Evolutionary conservation across 2,888 invertebrate species (phyloP).

Genomic region (Rhodophaea formosa): DNA sequence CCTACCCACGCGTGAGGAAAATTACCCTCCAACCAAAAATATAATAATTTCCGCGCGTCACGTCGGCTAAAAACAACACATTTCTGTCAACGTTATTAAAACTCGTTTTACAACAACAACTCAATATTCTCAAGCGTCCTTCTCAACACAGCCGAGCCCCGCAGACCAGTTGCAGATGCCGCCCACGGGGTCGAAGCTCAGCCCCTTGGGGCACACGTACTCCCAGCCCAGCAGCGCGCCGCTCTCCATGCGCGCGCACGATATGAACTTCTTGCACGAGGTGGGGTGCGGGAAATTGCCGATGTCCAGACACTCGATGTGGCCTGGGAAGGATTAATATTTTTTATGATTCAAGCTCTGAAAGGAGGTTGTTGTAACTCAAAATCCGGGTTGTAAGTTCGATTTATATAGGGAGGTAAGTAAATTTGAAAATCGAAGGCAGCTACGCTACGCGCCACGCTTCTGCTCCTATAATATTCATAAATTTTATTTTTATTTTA

Average conservation of each 20-base stretch:
- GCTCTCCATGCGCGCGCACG: slow-evolving; percentile 89
- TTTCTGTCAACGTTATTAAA: not conserved
- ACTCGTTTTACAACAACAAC: not conserved
- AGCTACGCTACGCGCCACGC: no score
- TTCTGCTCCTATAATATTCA: no score
- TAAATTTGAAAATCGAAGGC: no score
- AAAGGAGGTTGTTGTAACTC: no score
- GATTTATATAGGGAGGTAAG: no score
- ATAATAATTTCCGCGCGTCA: no score
- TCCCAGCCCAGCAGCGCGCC: slow-evolving; percentile 91
- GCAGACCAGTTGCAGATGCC: slow-evolving; percentile 95
- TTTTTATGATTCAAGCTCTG: no score
- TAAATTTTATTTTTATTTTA: no score
- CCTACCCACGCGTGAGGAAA: no score
- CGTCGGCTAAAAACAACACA: no score
- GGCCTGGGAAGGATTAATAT: slow-evolving; percentile 72
- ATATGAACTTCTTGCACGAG: slow-evolving; percentile 95
- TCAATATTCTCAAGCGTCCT: slow-evolving; percentile 35
- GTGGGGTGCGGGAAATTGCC: slow-evolving; percentile 95
- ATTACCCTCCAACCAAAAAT: no score
- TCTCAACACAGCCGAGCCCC: slow-evolving; percentile 88
- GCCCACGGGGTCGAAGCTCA: slow-evolving; percentile 94
- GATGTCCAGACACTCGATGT: slow-evolving; percentile 91
- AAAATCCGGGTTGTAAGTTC: no score
- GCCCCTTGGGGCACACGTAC: slow-evolving; percentile 91